Conservation (phyloP, 2,113 vertebrate species). For the Thunnus thynnus region DNA sequence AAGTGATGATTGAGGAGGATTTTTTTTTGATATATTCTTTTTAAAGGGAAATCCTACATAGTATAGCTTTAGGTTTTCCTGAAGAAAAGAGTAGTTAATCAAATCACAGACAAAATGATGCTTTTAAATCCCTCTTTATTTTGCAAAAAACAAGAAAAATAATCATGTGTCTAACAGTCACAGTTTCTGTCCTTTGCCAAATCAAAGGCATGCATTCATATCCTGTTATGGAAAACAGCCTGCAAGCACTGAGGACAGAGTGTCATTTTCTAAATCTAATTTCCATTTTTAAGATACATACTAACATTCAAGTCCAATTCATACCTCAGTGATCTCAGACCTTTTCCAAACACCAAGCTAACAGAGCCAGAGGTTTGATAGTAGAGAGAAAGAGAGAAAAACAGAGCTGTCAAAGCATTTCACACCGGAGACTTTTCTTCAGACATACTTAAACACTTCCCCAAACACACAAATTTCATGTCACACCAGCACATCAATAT, state of each 20-base stretch:
- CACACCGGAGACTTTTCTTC: conserved; percentile 31
- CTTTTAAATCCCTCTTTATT: conserved; percentile 70
- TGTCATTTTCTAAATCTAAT: neutral
- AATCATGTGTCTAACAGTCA: conserved; percentile 45
- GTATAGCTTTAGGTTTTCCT: too few relatives aligned
- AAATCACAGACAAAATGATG: neutral
- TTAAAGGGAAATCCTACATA: too few relatives aligned
- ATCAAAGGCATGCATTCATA: conserved; percentile 1
- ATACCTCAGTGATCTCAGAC: neutral
- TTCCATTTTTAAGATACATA: conserved; percentile 16
- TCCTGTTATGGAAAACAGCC: conserved; percentile 8
- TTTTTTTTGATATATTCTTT: too few relatives aligned
- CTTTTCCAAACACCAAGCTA: neutral
- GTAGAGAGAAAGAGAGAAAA: neutral
- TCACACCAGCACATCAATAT: conserved; percentile 1
- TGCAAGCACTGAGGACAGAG: neutral
- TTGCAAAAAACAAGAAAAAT: conserved; percentile 48
- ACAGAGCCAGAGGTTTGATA: neutral
- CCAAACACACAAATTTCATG: conserved; percentile 12
- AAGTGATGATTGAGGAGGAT: too few relatives aligned
- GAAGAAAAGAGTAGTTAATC: too few relatives aligned
- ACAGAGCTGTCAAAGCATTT: conserved; percentile 14
- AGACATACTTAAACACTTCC: conserved; percentile 21
- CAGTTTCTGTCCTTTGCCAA: conserved; percentile 31
- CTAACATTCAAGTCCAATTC: neutral